A percentile compares a stretch with the other conserved stretches of the same genome.
Evolutionary conservation across 2,113 vertebrate species (phyloP).

Genomic region (human): DNA sequence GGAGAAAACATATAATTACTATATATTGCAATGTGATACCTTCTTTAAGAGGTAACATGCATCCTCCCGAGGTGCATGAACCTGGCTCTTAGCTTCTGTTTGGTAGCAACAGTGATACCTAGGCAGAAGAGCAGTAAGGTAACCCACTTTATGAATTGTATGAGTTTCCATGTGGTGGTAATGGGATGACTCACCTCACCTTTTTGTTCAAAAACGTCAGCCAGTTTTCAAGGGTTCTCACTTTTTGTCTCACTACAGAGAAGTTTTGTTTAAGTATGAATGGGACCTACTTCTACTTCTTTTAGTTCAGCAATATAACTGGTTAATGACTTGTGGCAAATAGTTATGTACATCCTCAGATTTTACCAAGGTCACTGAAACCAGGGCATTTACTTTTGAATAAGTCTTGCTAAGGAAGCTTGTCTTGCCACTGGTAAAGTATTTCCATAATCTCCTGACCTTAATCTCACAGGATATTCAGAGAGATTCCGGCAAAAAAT

Average conservation of each 20-base stretch:
- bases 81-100: not conserved
- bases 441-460: conserved; percentile 41
- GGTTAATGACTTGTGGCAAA: conserved; percentile 39
- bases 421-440: not conserved
- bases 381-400: not conserved
- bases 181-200: not conserved
- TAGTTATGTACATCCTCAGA: not conserved
- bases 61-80: not conserved
- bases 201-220: not conserved
- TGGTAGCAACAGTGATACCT: not conserved
- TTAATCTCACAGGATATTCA: conserved; percentile 27
- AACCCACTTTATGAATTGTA: not conserved
- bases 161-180: not conserved
- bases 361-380: conserved; percentile 36
- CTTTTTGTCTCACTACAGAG: not conserved
- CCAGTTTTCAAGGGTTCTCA: not conserved
- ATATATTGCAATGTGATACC: not conserved
- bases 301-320: not conserved
- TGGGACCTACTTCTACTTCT: not conserved
- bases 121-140: too few species aligned
- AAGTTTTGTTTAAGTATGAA: not conserved
- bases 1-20: not conserved
- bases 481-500: not conserved
- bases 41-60: not conserved
- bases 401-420: not conserved